phyloP scores from a whole-genome alignment of 1,140 invertebrate genomes.

The Meteorus sp. region DNA sequence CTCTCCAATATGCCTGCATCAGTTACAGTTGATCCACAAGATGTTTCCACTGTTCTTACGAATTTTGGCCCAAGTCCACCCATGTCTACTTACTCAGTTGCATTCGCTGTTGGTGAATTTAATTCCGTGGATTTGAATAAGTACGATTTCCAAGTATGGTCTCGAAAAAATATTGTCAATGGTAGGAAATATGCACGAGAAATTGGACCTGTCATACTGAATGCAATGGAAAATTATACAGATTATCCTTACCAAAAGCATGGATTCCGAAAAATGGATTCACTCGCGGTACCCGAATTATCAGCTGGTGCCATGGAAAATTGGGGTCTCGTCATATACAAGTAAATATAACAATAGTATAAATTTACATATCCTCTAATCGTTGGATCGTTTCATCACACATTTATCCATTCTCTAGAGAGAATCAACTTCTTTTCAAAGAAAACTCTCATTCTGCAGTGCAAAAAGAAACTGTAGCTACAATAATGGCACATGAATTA shows the following conservation, averaged over 20 bases:
- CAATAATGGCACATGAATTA: conserved; percentile 67
- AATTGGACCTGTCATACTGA: conserved; percentile 39
- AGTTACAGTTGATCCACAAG: no score
- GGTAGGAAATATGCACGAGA: conserved; percentile 55
- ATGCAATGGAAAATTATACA: conserved; percentile 35
- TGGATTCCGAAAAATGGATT: conserved; percentile 57
- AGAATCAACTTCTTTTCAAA: conserved; percentile 63
- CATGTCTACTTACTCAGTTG: conserved; percentile 80
- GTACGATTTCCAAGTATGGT: conserved; percentile 47
- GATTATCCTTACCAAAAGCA: conserved; percentile 27
- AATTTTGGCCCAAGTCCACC: conserved; percentile 31
- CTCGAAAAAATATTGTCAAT: conserved; percentile 60
- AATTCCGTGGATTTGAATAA: conserved; percentile 18
- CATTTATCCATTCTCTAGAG: conserved; percentile 49
- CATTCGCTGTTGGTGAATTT: conserved; percentile 74
- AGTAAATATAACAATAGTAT: conserved; percentile 51
- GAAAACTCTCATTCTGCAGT: conserved; percentile 52
- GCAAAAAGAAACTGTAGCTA: conserved; percentile 60
- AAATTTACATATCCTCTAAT: no score
- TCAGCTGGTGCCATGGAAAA: conserved; percentile 84
- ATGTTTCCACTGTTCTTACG: not conserved
- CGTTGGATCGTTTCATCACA: no score
- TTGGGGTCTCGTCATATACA: conserved; percentile 70
- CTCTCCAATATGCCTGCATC: conserved; percentile 62
- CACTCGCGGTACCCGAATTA: conserved; percentile 77